Base-by-base conservation (phyloP, 2,888 invertebrate genomes). In the Agrypnus murinus region DNA sequence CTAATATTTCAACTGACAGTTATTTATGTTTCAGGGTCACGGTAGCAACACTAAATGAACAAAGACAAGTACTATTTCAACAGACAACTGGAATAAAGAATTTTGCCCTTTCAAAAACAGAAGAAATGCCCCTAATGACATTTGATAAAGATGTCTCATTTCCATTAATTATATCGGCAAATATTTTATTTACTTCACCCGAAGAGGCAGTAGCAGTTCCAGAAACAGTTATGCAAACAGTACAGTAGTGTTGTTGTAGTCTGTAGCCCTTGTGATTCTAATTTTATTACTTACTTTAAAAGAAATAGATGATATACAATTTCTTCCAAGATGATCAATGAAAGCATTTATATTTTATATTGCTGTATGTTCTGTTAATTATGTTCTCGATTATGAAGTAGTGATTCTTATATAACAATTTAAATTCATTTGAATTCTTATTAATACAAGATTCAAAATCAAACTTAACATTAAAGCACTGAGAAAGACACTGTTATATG, bases 131-230 rank as follows among this genome's bases (percentile, higher is more conserved):
- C 4, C 75, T 89, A 17, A 84, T 89, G 84, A 80, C 85, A 2
- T 85, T 92, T 71, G 91, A 91, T 65, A 86, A 88, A 17, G 88
- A 90, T 72, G 81, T 91, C 60, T 87, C 88, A 48, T 92, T 91
- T 85, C 93, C 93, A 0, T 80, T 93, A 60, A 87, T 91, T 65
- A 87, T 93, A 80, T 92, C 92, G 9, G 91, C 92, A 34, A 92
- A 92, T 80, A 87, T 93, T 81, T 86, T 92, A 78, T 89, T 90
- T 65, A 89, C 89, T 0, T 87, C 89, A 43, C 90, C 2, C 0
- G 71, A 71, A 46, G 63, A 59, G 14, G 64, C 58, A 25, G 46
- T 31, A 6, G n/a, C 53, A 1, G 15, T 43, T 10, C 8, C 53
- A 19, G 60, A 67, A 8, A 15, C 59, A 9, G 32, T 34, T n/a